Percentiles rank a stretch among this genome's conserved stretches.
Evolutionary conservation across 2,113 vertebrate species (phyloP).

Genomic region (Hoplias malabaricus): DNA sequence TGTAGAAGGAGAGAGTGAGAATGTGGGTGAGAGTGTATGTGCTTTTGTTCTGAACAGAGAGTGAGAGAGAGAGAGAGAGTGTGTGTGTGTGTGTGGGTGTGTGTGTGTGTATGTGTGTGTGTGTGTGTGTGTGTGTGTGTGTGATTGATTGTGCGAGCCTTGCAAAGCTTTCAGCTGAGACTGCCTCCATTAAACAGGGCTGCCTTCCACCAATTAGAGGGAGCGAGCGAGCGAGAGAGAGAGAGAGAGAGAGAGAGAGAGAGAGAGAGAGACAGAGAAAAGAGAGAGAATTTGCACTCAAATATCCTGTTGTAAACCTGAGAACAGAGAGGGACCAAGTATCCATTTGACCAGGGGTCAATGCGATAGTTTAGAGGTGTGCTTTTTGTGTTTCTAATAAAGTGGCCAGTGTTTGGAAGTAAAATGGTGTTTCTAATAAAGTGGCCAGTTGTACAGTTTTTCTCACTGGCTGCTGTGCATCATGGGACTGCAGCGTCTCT

Average conservation of each 20-base stretch:
- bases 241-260: constrained; percentile 14
- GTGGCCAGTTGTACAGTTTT: neutral
- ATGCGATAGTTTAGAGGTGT: no score
- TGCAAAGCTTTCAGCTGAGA: constrained; percentile 49
- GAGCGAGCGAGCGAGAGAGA: constrained; percentile 4
- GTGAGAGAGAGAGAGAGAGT: neutral
- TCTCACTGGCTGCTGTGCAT: constrained; percentile 28
- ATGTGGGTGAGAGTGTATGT: neutral
- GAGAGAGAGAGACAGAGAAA: neutral
- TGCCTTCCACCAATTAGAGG: constrained; percentile 42
- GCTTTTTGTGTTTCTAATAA: no score
- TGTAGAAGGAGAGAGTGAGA: neutral
- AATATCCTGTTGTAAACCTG: no score
- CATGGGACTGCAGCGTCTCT: constrained; percentile 34
- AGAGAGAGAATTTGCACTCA: no score
- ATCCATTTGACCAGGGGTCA: no score
- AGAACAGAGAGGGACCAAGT: neutral
- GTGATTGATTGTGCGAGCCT: constrained; percentile 39
- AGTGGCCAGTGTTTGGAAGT: no score
- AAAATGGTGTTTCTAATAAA: no score
- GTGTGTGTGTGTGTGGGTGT: neutral
- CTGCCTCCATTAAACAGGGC: constrained; percentile 45
- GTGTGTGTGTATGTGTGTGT: neutral
- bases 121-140: constrained; percentile 5
- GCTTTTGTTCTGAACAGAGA: neutral